These are phyloP conservation scores for Myocastor coypus DNA, from an alignment of 2,113 vertebrate genomes.

Conservation along the genomic window DNA sequence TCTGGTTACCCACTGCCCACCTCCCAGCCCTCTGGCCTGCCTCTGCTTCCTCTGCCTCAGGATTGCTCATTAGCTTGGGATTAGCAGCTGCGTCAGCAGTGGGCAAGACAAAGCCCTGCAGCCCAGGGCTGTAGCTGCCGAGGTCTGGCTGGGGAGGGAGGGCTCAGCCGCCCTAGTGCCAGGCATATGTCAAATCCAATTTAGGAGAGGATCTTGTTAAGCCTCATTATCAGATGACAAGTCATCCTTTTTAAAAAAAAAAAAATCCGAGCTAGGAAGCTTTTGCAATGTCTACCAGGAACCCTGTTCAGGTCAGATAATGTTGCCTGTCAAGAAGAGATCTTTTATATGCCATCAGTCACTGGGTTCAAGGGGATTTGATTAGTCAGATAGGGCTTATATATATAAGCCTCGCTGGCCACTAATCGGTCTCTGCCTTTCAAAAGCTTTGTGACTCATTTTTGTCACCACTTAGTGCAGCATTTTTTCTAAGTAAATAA, in stretches of 20 bases:
- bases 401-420: not conserved
- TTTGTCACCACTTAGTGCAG: not conserved
- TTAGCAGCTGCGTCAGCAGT: constrained; percentile 61
- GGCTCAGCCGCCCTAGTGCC: constrained; percentile 63
- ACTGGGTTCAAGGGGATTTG: constrained; percentile 57
- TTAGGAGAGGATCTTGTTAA: constrained; percentile 78
- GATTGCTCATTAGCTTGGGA: constrained; percentile 72
- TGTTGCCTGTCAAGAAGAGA: constrained; percentile 50
- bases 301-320: constrained; percentile 54
- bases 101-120: not conserved
- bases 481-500: constrained; percentile 23
- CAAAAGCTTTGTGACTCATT: constrained; percentile 47
- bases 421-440: constrained; percentile 51
- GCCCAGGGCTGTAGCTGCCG: constrained; percentile 51
- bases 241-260: constrained; percentile 47
- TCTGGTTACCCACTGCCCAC: not conserved
- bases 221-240: constrained; percentile 78
- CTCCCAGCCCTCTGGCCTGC: not conserved
- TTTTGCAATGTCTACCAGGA: constrained; percentile 52
- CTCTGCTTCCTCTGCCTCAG: not conserved
- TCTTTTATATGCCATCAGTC: constrained; percentile 61
- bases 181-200: constrained; percentile 78
- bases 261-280: constrained; percentile 64
- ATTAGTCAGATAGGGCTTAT: constrained; percentile 51
- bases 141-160: constrained; percentile 51